Evolutionary conservation across 2,797 vertebrate species (phyloP), one percentile per base, ranked within the genome.

Genomic region (Taenioides sp.): DNA sequence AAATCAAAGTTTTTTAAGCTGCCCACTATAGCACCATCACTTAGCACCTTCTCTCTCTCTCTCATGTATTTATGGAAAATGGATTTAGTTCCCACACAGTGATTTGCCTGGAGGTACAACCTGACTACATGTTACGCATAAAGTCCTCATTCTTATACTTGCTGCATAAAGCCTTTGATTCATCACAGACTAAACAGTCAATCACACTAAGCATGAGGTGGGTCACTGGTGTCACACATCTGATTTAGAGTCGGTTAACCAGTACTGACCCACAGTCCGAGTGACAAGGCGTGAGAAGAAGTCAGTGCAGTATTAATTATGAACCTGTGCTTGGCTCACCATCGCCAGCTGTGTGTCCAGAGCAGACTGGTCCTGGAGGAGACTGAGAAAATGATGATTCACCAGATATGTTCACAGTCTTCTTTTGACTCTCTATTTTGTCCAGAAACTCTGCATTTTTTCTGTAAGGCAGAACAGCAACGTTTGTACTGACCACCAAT

Each of bases 371-470:
- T 1, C 74, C 79, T 62, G 70, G 73, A 71, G 66, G 65, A 7
- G 67, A 16, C 65, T 4, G 23, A 10, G 55, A 81, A 77, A 77
- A 79, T 70, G 73, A 79, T 71, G 73, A 67, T 34, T 78, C 17
- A 65, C 75, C 4, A 74, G 71, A 43, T 49, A 55, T 68, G 1
- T 2, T 47, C 55, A 68, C 31, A 0, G 7, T 70, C 58, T 9
- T n/a, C 17, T 58, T 70, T 79, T 1, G 52, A 60, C 77, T 87
- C 87, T 95, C 87, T 4, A 97, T 90, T 75, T 73, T 89, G 87
- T 96, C 94, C 88, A 97, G 88, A 82, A 97, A 98, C 72, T 88
- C 93, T 28, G 86, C 83, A 91, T 96, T 97, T 83, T 95, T 94
- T 84, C 96, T 98, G 91, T 75, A 65, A 72, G 70, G 5, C 22